phyloP scores from a whole-genome alignment of 2,888 invertebrate genomes.

The Dorcus hopei region DNA sequence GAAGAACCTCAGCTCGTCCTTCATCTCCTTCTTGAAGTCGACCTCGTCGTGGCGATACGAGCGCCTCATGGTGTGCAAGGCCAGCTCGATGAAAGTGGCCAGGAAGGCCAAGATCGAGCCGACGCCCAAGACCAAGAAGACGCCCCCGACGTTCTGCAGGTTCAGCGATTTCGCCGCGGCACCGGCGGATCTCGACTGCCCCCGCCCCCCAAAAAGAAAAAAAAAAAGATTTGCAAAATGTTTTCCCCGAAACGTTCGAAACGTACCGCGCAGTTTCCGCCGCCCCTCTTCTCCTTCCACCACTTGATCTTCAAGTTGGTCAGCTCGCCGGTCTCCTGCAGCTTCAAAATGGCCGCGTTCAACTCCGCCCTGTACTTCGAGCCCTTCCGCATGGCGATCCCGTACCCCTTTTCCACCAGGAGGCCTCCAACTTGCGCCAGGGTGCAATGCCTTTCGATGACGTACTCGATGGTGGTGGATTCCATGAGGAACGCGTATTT shows the following conservation, averaged over 20 bases:
- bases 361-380: constrained; percentile 73
- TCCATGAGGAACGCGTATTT: constrained; percentile 88
- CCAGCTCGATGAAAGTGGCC: constrained; percentile 68
- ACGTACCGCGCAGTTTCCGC: constrained; percentile 47
- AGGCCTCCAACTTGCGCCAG: constrained; percentile 70
- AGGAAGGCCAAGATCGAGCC: constrained; percentile 64
- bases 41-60: constrained; percentile 48
- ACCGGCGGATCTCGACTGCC: constrained; percentile 33
- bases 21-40: constrained; percentile 62
- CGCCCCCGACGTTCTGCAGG: constrained; percentile 80
- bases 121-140: constrained; percentile 71
- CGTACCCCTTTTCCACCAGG: constrained; percentile 81
- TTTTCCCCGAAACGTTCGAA: not conserved
- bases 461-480: constrained; percentile 84
- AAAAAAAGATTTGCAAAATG: not conserved
- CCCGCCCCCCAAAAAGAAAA: constrained; percentile 4
- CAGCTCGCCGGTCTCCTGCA: constrained; percentile 81
- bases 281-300: constrained; percentile 85
- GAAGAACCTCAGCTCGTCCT: constrained; percentile 70
- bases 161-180: constrained; percentile 59
- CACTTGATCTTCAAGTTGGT: constrained; percentile 78
- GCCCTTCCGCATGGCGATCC: constrained; percentile 78
- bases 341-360: constrained; percentile 75
- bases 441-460: constrained; percentile 72
- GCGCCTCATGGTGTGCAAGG: constrained; percentile 49